Base-by-base conservation (phyloP, 2,797 vertebrate genomes). In the Cryptoblepharus egeriae region DNA sequence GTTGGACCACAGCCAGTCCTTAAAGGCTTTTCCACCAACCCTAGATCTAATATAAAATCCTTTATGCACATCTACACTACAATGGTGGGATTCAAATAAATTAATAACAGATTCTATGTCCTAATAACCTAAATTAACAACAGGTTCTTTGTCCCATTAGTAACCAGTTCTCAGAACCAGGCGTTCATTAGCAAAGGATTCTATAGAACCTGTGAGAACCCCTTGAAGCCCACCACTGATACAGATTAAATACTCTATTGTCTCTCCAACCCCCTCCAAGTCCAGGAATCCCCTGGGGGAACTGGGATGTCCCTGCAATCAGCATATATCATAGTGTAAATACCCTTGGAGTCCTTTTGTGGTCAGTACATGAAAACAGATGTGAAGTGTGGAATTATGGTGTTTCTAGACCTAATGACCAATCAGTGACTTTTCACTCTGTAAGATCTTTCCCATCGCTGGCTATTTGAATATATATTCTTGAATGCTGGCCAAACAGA, bases 401-500 rank as follows among this genome's bases (percentile, higher is more conserved):
- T 42, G 4, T 58, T 70, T 68, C 35, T 57, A 18, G 20, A 37
- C 20, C 82, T 84, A 85, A 61, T 79, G 76, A 79, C 82, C 83
- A 26, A n/a, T 86, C 55, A 75, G 84, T 86, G 64, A 64, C 82
- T 58, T 75, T 87, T 83, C 39, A 15, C 37, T 91, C 57, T 52
- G 61, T 84, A 75, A 80, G 80, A 85, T 91, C 88, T 85, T 84
- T 87, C 39, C 52, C 85, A 55, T 13, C 11, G 2, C 35, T 63
- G 70, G 13, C 24, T 13, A 28, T 49, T 49, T 49, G 58, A 5
- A 13, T 10, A 49, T 68, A 52, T 76, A 68, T 79, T 87, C 79
- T 32, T 81, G 73, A 82, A 65, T 45, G 68, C 65, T 81, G 85
- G 71, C 82, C 72, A 63, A 80, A 81, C 88, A 64, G 39, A 58